Conservation (phyloP, 2,113 vertebrate genomes). For the Passer domesticus region DNA sequence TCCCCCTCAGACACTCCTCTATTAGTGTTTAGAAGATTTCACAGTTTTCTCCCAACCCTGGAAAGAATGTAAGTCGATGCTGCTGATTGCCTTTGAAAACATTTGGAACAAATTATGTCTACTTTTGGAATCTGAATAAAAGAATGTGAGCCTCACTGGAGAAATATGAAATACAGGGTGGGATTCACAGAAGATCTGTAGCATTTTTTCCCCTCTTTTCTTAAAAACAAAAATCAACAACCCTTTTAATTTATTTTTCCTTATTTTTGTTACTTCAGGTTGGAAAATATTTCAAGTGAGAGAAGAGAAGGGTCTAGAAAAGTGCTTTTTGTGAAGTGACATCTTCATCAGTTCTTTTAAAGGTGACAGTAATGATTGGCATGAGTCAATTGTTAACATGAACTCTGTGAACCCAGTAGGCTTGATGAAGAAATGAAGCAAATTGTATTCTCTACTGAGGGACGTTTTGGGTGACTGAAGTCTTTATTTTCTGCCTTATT, state of each 20-base stretch:
- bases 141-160: slow-evolving; percentile 77
- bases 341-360: not conserved
- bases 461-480: not conserved
- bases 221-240: not conserved
- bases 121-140: slow-evolving; percentile 81
- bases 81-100: slow-evolving; percentile 78
- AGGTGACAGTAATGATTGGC: not conserved
- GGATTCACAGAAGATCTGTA: slow-evolving; percentile 72
- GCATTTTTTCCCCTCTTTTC: not conserved
- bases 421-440: not conserved
- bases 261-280: slow-evolving; percentile 40
- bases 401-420: not conserved
- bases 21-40: slow-evolving; percentile 72
- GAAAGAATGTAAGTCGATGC: slow-evolving; percentile 78
- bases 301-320: slow-evolving; percentile 9
- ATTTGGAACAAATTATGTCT: slow-evolving; percentile 86
- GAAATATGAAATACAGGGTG: slow-evolving; percentile 79
- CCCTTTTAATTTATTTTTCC: not conserved
- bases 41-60: slow-evolving; percentile 75
- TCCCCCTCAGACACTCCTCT: slow-evolving; percentile 16
- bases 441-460: not conserved
- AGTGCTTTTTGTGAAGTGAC: not conserved
- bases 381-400: not conserved
- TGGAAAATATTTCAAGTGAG: slow-evolving; percentile 49
- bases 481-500: not conserved